Base-by-base conservation (phyloP, 30 jellyfish, hydroid and myxozoan genomes). In the Hydra vulgaris region DNA sequence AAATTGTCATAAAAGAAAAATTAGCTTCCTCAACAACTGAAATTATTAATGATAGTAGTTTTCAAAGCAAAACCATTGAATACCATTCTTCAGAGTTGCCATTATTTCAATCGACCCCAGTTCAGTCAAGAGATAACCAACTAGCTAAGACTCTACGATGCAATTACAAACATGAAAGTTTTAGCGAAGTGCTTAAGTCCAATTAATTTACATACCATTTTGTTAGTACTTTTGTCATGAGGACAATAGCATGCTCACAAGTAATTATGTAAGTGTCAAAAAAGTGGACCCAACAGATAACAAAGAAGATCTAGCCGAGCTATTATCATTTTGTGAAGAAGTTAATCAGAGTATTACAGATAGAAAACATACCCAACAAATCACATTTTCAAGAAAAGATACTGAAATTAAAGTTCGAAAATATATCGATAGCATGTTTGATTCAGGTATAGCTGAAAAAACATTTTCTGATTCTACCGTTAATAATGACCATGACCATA, bases 401-500 rank as follows among this genome's bases (percentile, higher is more conserved):
- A 24, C 76, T 3, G 61, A 3, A 3, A 5, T 40, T 40, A 40
- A 40, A 40, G 61, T 40, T 12, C 61, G 12, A 5, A 5, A 40
- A 40, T 12, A 40, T 68, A 16, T 15, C 8, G 75, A 68, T 23
- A 68, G 75, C 15, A n/a, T 78, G 77, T 22, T 66, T 16, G 87
- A 80, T 26, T 80, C 87, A 26, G 87, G 87, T 23, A 80, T 80
- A 15, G 87, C 71, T 66, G 87, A 80, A 17, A 82, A 80, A 70
- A 80, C 87, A 66, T 16, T 80, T n/a, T 20, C 53, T 25, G 27
- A 80, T 19, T 0, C 87, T 12, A 80, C 72, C n/a, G 19, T 80
- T 1, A 61, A 18, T 12, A 23, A 68, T 68, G 75, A 7, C n/a
- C n/a, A n/a, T n/a, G n/a, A n/a, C n/a, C n/a, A n/a, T n/a, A n/a